Evolutionary conservation across 2,888 invertebrate species (phyloP).

Genomic region (Platycheirus rosarum): DNA sequence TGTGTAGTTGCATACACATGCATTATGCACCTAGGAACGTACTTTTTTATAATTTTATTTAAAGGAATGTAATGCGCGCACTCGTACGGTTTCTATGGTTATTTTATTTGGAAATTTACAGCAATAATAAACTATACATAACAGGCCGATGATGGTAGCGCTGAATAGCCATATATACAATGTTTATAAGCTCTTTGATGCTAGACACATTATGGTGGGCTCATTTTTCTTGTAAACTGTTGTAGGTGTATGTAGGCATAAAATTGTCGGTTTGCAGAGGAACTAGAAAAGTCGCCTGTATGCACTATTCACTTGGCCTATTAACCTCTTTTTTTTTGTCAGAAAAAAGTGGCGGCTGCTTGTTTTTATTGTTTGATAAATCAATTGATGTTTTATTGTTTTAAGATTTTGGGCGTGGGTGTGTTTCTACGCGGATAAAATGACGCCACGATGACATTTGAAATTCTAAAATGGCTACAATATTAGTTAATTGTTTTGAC

Average conservation of each 20-base stretch:
- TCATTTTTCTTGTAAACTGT: conserved; percentile 1
- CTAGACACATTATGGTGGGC: conserved; percentile 61
- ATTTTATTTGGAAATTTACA: conserved; percentile 32
- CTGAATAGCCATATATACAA: conserved; percentile 31
- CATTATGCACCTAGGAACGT: too few species aligned
- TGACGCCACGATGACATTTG: too few species aligned
- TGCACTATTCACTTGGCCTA: conserved; percentile 69
- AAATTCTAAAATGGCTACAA: too few species aligned
- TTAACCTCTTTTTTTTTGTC: conserved; percentile 59
- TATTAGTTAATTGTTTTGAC: too few species aligned
- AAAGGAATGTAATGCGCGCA: conserved; percentile 67
- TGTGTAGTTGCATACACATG: conserved; percentile 3
- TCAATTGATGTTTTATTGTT: conserved; percentile 31
- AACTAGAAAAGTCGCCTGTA: conserved; percentile 26
- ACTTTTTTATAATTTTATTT: conserved; percentile 47
- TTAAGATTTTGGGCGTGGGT: neutral
- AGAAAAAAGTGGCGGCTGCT: neutral
- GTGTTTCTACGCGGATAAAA: neutral
- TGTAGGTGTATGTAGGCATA: conserved; percentile 32
- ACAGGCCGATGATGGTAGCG: neutral
- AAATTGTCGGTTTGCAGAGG: conserved; percentile 55
- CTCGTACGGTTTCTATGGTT: conserved; percentile 57
- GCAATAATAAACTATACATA: too few species aligned
- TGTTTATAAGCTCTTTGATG: conserved; percentile 64
- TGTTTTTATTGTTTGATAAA: conserved; percentile 26